These are phyloP conservation scores for Vollenhovia emeryi DNA, from an alignment of 1,140 invertebrate species.

Conservation along the genomic window DNA sequence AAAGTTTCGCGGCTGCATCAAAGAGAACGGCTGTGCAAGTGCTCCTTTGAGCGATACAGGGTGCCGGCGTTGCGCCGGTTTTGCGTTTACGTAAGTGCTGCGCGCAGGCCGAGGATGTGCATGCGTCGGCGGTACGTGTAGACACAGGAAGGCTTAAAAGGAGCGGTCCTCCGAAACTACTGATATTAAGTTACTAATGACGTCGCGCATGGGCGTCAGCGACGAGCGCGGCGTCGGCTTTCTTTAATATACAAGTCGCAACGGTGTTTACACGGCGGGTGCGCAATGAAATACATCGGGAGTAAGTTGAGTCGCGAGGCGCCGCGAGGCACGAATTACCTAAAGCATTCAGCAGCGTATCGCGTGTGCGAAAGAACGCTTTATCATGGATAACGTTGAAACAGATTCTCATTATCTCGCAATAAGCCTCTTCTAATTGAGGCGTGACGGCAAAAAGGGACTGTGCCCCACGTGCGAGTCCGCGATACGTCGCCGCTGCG, in stretches of 20 bases:
- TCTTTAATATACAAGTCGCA: slow-evolving; percentile 31
- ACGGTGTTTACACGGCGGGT: neutral
- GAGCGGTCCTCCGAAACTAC: slow-evolving; percentile 12
- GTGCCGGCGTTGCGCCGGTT: neutral
- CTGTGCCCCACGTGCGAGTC: neutral
- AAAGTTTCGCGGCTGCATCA: slow-evolving; percentile 42
- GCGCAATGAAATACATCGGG: slow-evolving; percentile 29
- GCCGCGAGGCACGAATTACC: slow-evolving; percentile 9
- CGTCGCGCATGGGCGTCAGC: neutral
- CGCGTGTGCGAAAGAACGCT: slow-evolving; percentile 26
- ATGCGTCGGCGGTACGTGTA: neutral
- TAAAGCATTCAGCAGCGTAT: slow-evolving; percentile 13
- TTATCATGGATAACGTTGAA: slow-evolving; percentile 46
- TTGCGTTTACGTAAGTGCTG: slow-evolving; percentile 13
- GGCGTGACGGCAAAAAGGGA: too few relatives aligned
- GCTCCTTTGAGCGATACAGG: neutral
- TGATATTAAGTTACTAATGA: slow-evolving; percentile 59
- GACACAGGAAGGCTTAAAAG: slow-evolving; percentile 42
- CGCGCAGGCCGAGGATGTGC: neutral
- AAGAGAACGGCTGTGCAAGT: slow-evolving; percentile 12
- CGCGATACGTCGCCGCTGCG: neutral
- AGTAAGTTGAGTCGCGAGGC: neutral
- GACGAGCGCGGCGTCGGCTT: neutral
- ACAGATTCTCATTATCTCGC: slow-evolving; percentile 16
- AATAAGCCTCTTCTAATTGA: slow-evolving; percentile 21